Percentiles rank a stretch among this genome's conserved stretches.
phyloP scores from a whole-genome alignment of 2,113 vertebrate genomes.

The Callorhinus ursinus region DNA sequence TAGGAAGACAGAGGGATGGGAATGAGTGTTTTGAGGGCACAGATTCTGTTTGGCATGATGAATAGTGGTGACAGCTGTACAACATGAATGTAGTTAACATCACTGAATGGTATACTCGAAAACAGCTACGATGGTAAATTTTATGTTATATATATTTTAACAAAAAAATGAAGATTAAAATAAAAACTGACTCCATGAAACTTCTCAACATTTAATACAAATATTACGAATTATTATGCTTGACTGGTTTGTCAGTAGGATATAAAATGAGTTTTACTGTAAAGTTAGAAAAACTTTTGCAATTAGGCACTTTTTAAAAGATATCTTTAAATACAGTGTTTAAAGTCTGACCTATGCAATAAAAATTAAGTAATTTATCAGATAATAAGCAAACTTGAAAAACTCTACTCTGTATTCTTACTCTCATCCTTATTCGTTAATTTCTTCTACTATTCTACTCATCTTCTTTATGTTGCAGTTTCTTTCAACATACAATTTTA shows the following conservation, averaged over 20 bases:
- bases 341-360: not conserved
- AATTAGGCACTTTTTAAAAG: not conserved
- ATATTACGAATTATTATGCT: not conserved
- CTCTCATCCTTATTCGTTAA: not conserved
- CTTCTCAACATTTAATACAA: not conserved
- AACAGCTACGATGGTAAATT: not conserved
- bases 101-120: not conserved
- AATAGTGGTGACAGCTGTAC: not conserved
- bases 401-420: not conserved
- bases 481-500: not conserved
- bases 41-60: not conserved
- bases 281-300: constrained; percentile 23
- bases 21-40: not conserved
- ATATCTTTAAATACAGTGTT: constrained; percentile 27
- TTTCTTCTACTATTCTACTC: not conserved
- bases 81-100: not conserved
- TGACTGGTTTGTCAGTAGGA: not conserved
- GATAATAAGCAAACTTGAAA: not conserved
- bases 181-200: not conserved
- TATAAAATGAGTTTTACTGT: not conserved
- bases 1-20: not conserved
- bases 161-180: not conserved
- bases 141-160: not conserved
- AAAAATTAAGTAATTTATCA: not conserved
- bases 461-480: not conserved